Base-by-base conservation (phyloP, 2,888 invertebrate species). In the Dexiosoma caninum region DNA sequence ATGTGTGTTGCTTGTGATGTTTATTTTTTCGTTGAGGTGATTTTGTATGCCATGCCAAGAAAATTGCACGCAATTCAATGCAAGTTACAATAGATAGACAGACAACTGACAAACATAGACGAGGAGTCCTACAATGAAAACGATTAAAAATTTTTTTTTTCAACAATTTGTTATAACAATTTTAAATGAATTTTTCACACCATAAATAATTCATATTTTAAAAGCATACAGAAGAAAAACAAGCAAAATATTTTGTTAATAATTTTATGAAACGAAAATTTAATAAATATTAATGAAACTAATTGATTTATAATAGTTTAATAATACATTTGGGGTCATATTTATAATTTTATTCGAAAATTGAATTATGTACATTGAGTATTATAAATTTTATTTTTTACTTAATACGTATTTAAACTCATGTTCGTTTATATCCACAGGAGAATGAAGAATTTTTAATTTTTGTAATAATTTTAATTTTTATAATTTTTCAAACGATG, bases 21-120 rank as follows among this genome's bases (percentile, higher is more conserved):
- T 35, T 78, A n/a, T 14, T 35, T 75, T 51, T 44, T 37, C 27
- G 19, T 14, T 46, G 30, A 64, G 46, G 59, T 67, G 71, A 70
- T 64, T 53, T 59, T 76, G 71, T 70, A 40, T 55, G 76, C 71
- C 67, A 75, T 76, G 80, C 76, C 71, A 76, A 80, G 80, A 80
- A 76, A 67, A 71, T 80, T 75, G 60, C 67, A 81, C 80, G 67
- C 80, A 81, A 67, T 71, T 72, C 70, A 81, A 76, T 72, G 76
- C 62, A 67, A 69, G 46, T 53, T 77, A 72, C 49, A 60, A 66
- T 59, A 72, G 59, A 59, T 42, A 60, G 10, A 67, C 44, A 55
- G 10, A 64, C 32, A 16, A 49, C 55, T 40, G 30, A 30, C 57
- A 57, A 30, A 57, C 57, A 35, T 57, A 27, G n/a, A 5, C 3